Evolutionary conservation across 1,140 invertebrate species (phyloP), one percentile per base, ranked within the genome.

Genomic region (Charaxes varanes): DNA sequence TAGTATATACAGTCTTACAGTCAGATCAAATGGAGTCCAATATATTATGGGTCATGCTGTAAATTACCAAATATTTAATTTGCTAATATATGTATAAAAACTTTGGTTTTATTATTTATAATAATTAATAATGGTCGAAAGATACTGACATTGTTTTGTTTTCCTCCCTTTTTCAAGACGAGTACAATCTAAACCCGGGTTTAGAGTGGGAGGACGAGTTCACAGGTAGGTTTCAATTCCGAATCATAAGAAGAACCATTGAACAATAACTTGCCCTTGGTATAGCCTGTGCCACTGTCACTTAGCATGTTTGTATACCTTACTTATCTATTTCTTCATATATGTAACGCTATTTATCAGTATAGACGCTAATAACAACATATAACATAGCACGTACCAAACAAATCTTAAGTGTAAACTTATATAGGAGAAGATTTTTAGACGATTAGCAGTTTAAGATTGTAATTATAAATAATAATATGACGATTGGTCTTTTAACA

Each of bases 151-250:
- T 84, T 80, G 64, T 83, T 86, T 85, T 87, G 76, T 89, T 78
- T 90, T 91, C 88, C 90, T 90, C 90, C 91, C 90, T 89, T 89
- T 89, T 88, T 92, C 91, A 94, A 96, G 94, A 96, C 90, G 94
- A 96, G 90, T 96, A 96, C 94, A 96, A 96, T 95, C 93, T 96
- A 92, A 96, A 96, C 91, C 94, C 94, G 89, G 94, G 94, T 93
- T 96, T 98, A 96, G 96, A 98, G 90, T 99, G 97, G 96, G 97
- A 99, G 91, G 96, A 98, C 94, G 96, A 99, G 89, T 98, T 98
- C 88, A 95, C 94, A 97, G 95, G 95, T 97, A 97, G 93, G 94
- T 94, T 88, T 86, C 86, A 85, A 83, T 45, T 78, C 79, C 64
- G 73, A 69, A 66, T 67, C 70, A 73, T 70, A 64, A 53, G 62